phyloP scores from a whole-genome alignment of 2,113 vertebrate species.

The Caloenas nicobarica region DNA sequence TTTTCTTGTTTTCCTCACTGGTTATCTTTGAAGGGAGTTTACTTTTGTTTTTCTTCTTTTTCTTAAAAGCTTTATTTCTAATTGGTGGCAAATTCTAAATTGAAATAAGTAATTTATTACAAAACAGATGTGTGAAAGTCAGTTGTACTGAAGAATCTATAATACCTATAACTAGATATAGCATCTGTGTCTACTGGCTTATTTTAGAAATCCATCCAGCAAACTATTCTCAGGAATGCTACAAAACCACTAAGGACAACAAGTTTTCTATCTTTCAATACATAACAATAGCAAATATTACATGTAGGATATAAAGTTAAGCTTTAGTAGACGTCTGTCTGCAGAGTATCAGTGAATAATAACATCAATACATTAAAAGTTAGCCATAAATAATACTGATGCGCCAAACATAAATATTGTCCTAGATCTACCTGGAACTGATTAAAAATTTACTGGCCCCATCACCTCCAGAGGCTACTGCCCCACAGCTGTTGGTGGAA shows the following conservation, averaged over 20 bases:
- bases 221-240: neutral
- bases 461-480: neutral
- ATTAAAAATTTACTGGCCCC: neutral
- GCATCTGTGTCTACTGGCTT: neutral
- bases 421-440: fast-evolving
- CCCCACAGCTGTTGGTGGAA: neutral
- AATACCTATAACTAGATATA: neutral
- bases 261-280: neutral
- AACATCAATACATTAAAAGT: neutral
- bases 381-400: neutral
- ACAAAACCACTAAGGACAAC: neutral
- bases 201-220: neutral
- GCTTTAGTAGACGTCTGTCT: neutral
- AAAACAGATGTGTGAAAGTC: neutral
- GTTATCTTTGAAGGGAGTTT: conserved; percentile 74
- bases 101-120: neutral
- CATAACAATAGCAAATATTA: neutral
- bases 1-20: conserved; percentile 75
- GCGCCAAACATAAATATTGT: neutral
- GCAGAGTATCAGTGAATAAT: neutral
- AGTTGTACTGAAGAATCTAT: neutral
- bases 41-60: conserved; percentile 82
- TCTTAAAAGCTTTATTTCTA: conserved; percentile 89
- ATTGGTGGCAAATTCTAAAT: conserved; percentile 86
- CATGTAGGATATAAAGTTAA: neutral